Percentiles rank a stretch among this genome's conserved stretches.
Conservation (phyloP, 2,888 invertebrate genomes). For the Ochlodes sylvanus region DNA sequence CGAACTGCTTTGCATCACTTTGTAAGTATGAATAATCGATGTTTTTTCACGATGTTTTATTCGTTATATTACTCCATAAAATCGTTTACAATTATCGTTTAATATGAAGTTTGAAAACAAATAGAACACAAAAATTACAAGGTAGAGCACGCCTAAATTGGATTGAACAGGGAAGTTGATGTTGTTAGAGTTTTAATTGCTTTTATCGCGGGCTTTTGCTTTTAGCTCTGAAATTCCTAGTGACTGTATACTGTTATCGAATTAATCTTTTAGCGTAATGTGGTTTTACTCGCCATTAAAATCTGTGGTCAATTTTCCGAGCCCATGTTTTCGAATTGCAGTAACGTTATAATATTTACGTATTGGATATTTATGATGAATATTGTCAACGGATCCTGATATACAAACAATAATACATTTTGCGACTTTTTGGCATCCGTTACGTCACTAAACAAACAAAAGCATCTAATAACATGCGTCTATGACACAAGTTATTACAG, state of each 20-base stretch:
- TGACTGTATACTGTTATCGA: slow-evolving; percentile 65
- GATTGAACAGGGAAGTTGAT: slow-evolving; percentile 64
- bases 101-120: slow-evolving; percentile 56
- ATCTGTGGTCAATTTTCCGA: slow-evolving; percentile 44
- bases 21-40: slow-evolving; percentile 50
- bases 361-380: slow-evolving; percentile 1
- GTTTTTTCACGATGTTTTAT: slow-evolving; percentile 38
- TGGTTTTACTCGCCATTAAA: slow-evolving; percentile 47
- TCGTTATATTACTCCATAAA: slow-evolving; percentile 35
- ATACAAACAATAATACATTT: background rate
- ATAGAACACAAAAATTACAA: slow-evolving; percentile 56
- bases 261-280: slow-evolving; percentile 64
- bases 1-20: slow-evolving; percentile 58
- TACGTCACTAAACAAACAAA: background rate
- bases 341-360: slow-evolving; percentile 25
- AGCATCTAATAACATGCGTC: too few species aligned
- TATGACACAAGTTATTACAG: too few species aligned
- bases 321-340: slow-evolving; percentile 25
- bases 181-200: slow-evolving; percentile 81
- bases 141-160: slow-evolving; percentile 60
- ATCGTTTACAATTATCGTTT: slow-evolving; percentile 47
- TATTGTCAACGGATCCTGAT: background rate
- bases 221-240: slow-evolving; percentile 70
- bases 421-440: background rate
- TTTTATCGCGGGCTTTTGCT: slow-evolving; percentile 73